Evolutionary conservation across 1,140 invertebrate species (phyloP).

Genomic region (Drosophila novamexicana): DNA sequence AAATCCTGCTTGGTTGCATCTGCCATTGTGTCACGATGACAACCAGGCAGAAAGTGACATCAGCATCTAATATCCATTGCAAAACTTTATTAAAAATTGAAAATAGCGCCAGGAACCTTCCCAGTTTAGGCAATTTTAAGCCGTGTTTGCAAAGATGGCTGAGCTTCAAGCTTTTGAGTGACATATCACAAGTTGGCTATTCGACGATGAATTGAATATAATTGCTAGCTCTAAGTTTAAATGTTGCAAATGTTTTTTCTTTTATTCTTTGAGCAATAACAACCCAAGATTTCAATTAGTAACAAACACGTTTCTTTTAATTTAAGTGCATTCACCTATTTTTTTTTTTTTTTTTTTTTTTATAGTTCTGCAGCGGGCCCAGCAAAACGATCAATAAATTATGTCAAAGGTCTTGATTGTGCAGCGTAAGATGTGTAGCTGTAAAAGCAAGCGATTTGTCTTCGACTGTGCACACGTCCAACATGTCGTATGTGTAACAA

Average conservation of each 20-base stretch:
- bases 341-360: no score
- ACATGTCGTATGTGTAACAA: conserved; percentile 76
- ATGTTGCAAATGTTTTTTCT: no score
- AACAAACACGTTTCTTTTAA: neutral
- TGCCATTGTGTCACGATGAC: neutral
- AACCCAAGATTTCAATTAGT: neutral
- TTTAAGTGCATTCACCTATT: neutral
- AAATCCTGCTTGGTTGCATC: conserved; percentile 2
- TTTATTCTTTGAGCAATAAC: no score
- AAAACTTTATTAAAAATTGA: neutral
- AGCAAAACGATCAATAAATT: conserved; percentile 69
- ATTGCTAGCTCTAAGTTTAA: no score
- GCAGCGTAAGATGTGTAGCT: conserved; percentile 26
- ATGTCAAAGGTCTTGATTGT: conserved; percentile 46
- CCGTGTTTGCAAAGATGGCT: no score
- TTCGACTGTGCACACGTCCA: conserved; percentile 58
- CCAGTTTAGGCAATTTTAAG: no score
- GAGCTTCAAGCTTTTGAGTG: no score
- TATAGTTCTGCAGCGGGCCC: conserved; percentile 3
- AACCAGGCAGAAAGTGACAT: neutral
- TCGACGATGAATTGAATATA: no score
- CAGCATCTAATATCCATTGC: neutral
- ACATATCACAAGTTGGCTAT: no score
- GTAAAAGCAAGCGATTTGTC: conserved; percentile 67
- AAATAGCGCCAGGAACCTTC: neutral